phyloP scores from a whole-genome alignment of 2,888 invertebrate genomes.

The Dysmachus trigonus region DNA sequence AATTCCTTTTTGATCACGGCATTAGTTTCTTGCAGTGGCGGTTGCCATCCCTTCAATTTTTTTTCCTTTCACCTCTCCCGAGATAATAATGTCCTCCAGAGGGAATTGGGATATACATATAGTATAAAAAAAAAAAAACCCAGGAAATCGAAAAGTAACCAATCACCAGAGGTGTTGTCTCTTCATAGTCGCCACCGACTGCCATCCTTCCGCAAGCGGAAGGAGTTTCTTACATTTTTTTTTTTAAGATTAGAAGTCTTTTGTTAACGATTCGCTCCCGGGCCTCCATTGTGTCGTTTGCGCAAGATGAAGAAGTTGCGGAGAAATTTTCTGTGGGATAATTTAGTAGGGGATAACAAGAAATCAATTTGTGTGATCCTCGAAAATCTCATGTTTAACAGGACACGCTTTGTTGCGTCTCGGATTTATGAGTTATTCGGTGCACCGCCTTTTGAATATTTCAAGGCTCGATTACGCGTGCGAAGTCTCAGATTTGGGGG shows the following conservation, averaged over 20 bases:
- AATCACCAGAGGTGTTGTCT: slow-evolving; percentile 28
- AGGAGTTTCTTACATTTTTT: not conserved
- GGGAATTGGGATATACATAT: slow-evolving; percentile 1
- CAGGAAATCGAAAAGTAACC: slow-evolving; percentile 5
- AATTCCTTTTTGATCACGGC: slow-evolving; percentile 49
- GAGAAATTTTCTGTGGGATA: not conserved
- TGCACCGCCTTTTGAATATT: slow-evolving; percentile 26
- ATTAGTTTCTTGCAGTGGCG: not conserved
- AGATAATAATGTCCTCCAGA: slow-evolving; percentile 7
- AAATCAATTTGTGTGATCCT: slow-evolving; percentile 54
- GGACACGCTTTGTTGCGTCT: slow-evolving; percentile 52
- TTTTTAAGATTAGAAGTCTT: not conserved
- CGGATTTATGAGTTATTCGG: slow-evolving; percentile 52
- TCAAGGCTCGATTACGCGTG: not conserved
- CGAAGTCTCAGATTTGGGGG: not conserved
- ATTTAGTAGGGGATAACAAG: slow-evolving; percentile 53
- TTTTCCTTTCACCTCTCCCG: not conserved
- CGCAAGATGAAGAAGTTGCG: not conserved
- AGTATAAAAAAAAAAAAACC: not conserved
- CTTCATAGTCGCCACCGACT: not conserved
- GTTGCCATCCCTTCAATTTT: not conserved
- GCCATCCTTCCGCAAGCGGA: not conserved
- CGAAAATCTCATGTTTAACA: slow-evolving; percentile 49
- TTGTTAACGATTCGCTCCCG: not conserved
- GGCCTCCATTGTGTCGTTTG: not conserved